Conservation (phyloP, 2,888 invertebrate genomes). For the Oxycera nigricornis region DNA sequence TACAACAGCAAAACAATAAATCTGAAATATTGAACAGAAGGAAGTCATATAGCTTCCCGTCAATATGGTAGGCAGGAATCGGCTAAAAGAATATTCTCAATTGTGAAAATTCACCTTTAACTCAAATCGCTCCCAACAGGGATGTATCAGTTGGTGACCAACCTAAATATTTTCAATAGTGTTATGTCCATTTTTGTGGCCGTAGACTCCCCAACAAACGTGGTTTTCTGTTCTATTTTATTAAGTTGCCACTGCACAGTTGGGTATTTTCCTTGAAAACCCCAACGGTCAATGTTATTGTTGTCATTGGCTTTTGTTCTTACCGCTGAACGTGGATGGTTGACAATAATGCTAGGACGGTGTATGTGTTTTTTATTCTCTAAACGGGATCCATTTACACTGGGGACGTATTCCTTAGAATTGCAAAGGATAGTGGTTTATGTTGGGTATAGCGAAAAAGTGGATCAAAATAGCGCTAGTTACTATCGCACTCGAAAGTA, state of each 20-base stretch:
- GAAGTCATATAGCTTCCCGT: conserved; percentile 10
- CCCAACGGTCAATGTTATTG: not conserved
- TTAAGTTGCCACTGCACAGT: not conserved
- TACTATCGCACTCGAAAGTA: no score
- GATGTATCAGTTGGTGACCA: not conserved
- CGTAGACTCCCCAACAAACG: not conserved
- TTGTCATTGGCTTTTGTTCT: not conserved
- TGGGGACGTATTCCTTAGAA: not conserved
- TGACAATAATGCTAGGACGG: not conserved
- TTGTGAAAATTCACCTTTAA: not conserved
- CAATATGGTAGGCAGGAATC: not conserved
- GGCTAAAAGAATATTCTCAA: not conserved
- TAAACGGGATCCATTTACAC: not conserved
- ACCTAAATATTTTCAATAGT: not conserved
- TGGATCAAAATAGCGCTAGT: not conserved
- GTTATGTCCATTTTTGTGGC: not conserved
- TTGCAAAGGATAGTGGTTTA: not conserved
- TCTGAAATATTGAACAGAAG: not conserved
- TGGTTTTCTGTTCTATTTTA: not conserved
- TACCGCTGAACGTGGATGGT: not conserved
- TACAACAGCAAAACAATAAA: not conserved
- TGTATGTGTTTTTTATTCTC: not conserved
- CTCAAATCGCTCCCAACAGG: not conserved
- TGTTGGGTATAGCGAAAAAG: not conserved
- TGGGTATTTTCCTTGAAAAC: not conserved